Evolutionary conservation across 2,888 invertebrate species (phyloP).

Genomic region (Tenthredo mesomela): DNA sequence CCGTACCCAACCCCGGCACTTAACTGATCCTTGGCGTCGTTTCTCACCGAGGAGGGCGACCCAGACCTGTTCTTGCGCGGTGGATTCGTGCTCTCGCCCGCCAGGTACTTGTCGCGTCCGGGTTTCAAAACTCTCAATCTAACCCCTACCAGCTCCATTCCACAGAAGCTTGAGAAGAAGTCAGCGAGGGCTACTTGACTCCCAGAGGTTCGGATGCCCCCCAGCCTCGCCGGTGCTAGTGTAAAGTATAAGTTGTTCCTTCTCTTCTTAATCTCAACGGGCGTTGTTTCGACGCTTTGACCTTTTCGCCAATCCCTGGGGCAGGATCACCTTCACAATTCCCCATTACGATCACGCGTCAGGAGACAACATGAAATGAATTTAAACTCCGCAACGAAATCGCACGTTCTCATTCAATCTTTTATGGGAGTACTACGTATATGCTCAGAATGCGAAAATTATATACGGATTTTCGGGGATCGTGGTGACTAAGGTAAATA

Average conservation of each 20-base stretch:
- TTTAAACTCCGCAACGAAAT: background rate
- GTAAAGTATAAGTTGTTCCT: background rate
- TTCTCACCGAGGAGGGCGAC: conserved; percentile 52
- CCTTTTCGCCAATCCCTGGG: background rate
- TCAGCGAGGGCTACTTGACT: conserved; percentile 30
- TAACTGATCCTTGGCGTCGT: conserved; percentile 57
- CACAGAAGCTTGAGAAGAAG: background rate
- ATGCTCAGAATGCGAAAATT: no score
- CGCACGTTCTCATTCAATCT: background rate
- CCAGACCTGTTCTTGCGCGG: conserved; percentile 50
- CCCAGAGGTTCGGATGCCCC: background rate
- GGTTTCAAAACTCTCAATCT: conserved; percentile 52
- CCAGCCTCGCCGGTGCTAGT: background rate
- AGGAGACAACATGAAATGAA: background rate
- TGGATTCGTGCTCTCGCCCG: conserved; percentile 15
- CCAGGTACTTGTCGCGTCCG: conserved; percentile 59
- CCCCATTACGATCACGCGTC: background rate
- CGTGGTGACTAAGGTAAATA: no score
- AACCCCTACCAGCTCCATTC: conserved; percentile 7
- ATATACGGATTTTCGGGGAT: no score
- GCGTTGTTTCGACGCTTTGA: background rate
- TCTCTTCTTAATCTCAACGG: background rate
- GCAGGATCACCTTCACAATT: background rate
- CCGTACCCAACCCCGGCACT: conserved; percentile 31
- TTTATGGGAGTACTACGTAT: background rate